Evolutionary conservation across 1,140 invertebrate genomes (phyloP).

Genomic region (Pseudomyrmex concolor): DNA sequence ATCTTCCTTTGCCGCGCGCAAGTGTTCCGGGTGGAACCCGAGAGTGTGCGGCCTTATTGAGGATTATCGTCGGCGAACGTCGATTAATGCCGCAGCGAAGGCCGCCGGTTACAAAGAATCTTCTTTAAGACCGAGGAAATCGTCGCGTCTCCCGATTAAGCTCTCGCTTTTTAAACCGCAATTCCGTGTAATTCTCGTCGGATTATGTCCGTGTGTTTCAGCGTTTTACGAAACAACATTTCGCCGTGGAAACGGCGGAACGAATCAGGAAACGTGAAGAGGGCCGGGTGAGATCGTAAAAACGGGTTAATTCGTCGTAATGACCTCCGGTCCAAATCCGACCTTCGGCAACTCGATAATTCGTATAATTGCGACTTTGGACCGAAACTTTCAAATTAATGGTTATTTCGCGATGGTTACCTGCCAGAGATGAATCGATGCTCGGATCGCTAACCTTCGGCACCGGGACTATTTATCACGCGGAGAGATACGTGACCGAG

Average conservation of each 20-base stretch:
- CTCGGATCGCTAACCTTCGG: constrained; percentile 72
- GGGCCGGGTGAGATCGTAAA: background rate
- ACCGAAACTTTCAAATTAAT: constrained; percentile 70
- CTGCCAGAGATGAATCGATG: constrained; percentile 76
- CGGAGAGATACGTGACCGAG: constrained; percentile 65
- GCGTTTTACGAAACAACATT: background rate
- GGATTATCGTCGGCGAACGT: constrained; percentile 64
- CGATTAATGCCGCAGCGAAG: constrained; percentile 57
- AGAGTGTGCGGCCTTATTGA: constrained; percentile 39
- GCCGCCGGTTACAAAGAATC: constrained; percentile 47
- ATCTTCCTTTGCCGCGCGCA: constrained; percentile 53
- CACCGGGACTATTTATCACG: constrained; percentile 75
- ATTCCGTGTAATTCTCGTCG: constrained; percentile 2
- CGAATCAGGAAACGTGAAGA: background rate
- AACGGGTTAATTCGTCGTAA: constrained; percentile 42
- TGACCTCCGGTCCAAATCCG: constrained; percentile 35
- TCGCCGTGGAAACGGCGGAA: background rate
- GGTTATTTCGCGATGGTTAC: constrained; percentile 64
- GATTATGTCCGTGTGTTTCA: background rate
- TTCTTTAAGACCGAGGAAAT: constrained; percentile 40
- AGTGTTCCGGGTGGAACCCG: constrained; percentile 50
- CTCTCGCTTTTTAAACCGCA: constrained; percentile 20
- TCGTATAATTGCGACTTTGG: constrained; percentile 64
- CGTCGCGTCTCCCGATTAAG: constrained; percentile 23
- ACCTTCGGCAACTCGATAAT: constrained; percentile 63